Evolutionary conservation across 2,797 vertebrate species (phyloP).

Genomic region (Pipistrellus pygmaeus): DNA sequence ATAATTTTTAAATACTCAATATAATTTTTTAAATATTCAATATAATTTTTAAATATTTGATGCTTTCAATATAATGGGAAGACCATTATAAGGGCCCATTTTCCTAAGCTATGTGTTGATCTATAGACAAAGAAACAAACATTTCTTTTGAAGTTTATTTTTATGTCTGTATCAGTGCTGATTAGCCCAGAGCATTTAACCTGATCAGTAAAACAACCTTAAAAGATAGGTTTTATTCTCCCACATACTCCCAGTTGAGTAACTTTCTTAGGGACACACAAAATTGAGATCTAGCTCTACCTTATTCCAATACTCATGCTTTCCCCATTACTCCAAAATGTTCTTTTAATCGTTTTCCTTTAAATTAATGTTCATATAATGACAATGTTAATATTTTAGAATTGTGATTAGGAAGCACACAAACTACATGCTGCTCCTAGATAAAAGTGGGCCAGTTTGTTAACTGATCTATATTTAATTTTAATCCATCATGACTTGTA

Average conservation of each 20-base stretch:
- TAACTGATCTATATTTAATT: neutral
- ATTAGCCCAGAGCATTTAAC: neutral
- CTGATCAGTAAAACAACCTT: neutral
- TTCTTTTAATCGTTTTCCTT: conserved; percentile 39
- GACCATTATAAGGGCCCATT: conserved; percentile 49
- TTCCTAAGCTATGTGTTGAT: conserved; percentile 36
- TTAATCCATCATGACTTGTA: conserved; percentile 2
- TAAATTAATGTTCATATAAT: neutral
- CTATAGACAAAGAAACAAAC: neutral
- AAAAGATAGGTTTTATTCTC: conserved; percentile 24
- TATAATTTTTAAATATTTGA: conserved; percentile 19
- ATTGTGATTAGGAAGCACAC: neutral
- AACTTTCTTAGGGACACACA: neutral
- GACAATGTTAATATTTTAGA: neutral
- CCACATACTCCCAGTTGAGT: neutral
- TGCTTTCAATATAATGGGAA: neutral
- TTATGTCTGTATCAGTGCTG: neutral
- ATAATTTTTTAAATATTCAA: neutral
- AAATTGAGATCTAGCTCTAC: neutral
- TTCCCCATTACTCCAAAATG: neutral
- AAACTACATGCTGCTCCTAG: neutral
- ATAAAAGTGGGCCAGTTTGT: neutral
- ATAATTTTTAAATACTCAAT: neutral
- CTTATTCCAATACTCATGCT: neutral
- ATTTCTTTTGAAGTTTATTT: conserved; percentile 50